Base-by-base conservation (phyloP, 2,888 invertebrate species). In the Mongoloraphidia duomilia region DNA sequence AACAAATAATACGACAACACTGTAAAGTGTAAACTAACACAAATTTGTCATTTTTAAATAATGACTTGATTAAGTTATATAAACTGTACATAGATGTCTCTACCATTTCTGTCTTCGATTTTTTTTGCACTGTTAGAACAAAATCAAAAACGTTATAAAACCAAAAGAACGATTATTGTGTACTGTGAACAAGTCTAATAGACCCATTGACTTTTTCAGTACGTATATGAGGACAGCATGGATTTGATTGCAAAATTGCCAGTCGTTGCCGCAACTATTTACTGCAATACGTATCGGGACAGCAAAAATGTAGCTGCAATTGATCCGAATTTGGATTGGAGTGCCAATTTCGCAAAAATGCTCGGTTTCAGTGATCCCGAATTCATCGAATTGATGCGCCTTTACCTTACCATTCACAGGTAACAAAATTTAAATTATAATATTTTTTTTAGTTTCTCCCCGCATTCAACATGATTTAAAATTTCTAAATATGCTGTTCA, bases 171-270 rank as follows among this genome's bases (percentile, higher is more conserved):
- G 6, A 5, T 26, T 26, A 6, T 26, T 6, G 1, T 26, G 3
- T 6, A 5, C 6, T 26, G 26, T 26, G 46, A 26, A 26, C 6
- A 26, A 26, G 26, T 26, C 26, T 6, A 26, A 26, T 26, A 6
- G 6, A 26, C 6, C 26, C 43, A 36, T 47, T 52, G 55, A 52
- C 50, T 44, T 53, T 58, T 66, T 8, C 61, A 76, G 81, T 80
- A 82, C 63, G 75, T 79, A 8, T 94, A 90, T 67, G 93, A 95
- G 68, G 95, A 95, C 68, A 76, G 90, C 12, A 93, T 95, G 90
- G 87, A 93, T 67, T 72, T 95, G 59, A 92, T 95, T 63, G 94
- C 94, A 46, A 94, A 95, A 68, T 71, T 95, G 63, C 93, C 95
- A 0, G 92, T 92, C 17, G 79, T 95, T 13, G 95, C 94, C 1